Evolutionary conservation across 2,797 vertebrate species (phyloP).

Genomic region (Heteromormyrus szaboi): DNA sequence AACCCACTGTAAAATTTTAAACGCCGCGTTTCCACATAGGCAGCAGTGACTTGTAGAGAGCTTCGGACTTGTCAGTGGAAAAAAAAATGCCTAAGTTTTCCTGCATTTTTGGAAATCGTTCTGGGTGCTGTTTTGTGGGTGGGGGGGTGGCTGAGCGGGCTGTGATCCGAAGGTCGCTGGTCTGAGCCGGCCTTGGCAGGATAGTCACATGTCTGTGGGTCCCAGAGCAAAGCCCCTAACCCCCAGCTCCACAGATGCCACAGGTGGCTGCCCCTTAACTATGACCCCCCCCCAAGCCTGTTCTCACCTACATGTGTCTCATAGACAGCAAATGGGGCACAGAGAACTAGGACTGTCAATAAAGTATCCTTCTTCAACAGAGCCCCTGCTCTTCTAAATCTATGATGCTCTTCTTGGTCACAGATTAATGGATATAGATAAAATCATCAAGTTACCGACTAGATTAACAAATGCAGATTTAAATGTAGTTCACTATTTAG

Average conservation of each 20-base stretch:
- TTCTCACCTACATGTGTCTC: background rate
- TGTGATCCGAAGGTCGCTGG: background rate
- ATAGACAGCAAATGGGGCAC: background rate
- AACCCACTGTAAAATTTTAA: background rate
- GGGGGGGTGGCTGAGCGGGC: background rate
- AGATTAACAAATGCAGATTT: background rate
- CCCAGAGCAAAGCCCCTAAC: background rate
- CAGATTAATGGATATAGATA: background rate
- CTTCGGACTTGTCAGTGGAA: background rate
- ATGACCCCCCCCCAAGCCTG: background rate
- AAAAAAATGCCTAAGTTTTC: background rate
- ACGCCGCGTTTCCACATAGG: background rate
- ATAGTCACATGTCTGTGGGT: background rate
- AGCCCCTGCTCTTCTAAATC: background rate
- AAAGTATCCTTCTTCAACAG: background rate
- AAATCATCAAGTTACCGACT: background rate
- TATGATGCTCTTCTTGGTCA: background rate
- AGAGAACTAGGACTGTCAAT: background rate
- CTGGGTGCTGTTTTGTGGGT: background rate
- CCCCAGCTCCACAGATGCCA: background rate
- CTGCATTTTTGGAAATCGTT: background rate
- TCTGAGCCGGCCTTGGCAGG: background rate
- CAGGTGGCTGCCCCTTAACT: background rate
- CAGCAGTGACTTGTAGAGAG: background rate
- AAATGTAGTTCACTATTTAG: background rate